Evolutionary conservation across 2,113 vertebrate genomes (phyloP).

Genomic region (Gasterosteus aculeatus): DNA sequence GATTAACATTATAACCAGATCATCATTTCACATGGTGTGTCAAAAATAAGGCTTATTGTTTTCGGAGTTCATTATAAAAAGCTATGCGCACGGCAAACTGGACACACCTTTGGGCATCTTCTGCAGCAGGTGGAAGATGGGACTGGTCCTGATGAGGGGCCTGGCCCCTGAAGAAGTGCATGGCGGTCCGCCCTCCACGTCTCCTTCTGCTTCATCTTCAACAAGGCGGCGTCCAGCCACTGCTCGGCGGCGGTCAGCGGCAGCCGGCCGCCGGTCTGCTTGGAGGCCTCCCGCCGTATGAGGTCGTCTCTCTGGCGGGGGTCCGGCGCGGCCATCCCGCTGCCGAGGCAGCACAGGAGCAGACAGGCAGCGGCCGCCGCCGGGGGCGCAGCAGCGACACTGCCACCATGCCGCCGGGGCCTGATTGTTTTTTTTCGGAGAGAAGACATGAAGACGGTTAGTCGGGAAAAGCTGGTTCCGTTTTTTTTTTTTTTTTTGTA

Average conservation of each 20-base stretch:
- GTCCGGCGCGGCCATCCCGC: slow-evolving; percentile 62
- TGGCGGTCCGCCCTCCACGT: slow-evolving; percentile 64
- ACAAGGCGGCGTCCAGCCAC: slow-evolving; percentile 74
- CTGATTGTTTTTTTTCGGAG: not conserved
- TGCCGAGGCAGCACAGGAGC: slow-evolving; percentile 34
- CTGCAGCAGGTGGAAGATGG: slow-evolving; percentile 84
- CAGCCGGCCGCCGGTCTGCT: slow-evolving; percentile 77
- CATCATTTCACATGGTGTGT: not conserved
- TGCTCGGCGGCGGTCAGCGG: slow-evolving; percentile 79
- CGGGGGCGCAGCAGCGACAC: slow-evolving; percentile 25
- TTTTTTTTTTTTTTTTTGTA: not conserved
- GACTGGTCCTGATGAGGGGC: slow-evolving; percentile 84
- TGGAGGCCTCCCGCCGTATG: slow-evolving; percentile 76
- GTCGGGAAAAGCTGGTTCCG: not conserved
- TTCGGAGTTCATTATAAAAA: not conserved
- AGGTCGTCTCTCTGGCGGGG: slow-evolving; percentile 75
- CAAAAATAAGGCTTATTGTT: not conserved
- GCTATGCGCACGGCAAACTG: not conserved
- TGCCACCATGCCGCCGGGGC: slow-evolving; percentile 53
- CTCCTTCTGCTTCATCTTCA: slow-evolving; percentile 82
- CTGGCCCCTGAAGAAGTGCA: slow-evolving; percentile 93
- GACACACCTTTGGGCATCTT: slow-evolving; percentile 91
- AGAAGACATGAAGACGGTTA: not conserved
- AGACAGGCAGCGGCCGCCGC: slow-evolving; percentile 48
- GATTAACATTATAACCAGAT: not conserved